Base-by-base conservation (phyloP, 2,888 invertebrate genomes). In the Drosophila cyrtoloma region DNA sequence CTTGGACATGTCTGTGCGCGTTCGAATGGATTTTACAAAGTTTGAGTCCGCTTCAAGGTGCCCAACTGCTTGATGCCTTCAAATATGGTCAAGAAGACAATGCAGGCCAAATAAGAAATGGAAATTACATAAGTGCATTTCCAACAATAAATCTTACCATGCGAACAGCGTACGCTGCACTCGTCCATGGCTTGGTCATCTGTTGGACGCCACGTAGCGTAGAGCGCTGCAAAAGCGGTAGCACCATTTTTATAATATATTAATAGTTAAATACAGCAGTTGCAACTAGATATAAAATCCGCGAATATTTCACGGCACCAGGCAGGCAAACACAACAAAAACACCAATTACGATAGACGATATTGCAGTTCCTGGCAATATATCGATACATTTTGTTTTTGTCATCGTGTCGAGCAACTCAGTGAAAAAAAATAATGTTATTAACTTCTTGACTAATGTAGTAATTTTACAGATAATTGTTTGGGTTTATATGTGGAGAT, bases 181-280 rank as follows among this genome's bases (percentile, higher is more conserved):
- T 62, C 6, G 84, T 68, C 86, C 86, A 85, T 61, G 76, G 83
- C 75, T 86, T 87, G 62, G 85, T 88, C 61, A 92, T 72, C 78
- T 92, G 92, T 74, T 92, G 92, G 61, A 90, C 75, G 59, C 89
- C 86, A 42, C 88, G 86, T n/a, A 89, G 71, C 71, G 89, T 78
- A 68, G 92, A 86, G 63, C 85, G 89, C 68, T 91, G 90, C 39
- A 92, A 68, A 65, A 91, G 44, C 70, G 91, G 89, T 67, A 91
- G 70, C 71, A 92, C 88, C 93, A 92, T 93, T 65, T 81, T 91
- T 71, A 39, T 56, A 50, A 51, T 68, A 50, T 56, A 42, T 55
- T 10, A 58, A 33, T 72, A 53, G 30, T 70, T 72, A 66, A 77
- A 44, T 64, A 77, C 61, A 55, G 59, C 44, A 69, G 26, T 62